phyloP scores from a whole-genome alignment of 2,797 vertebrate genomes.

The Sparidentex hasta region DNA sequence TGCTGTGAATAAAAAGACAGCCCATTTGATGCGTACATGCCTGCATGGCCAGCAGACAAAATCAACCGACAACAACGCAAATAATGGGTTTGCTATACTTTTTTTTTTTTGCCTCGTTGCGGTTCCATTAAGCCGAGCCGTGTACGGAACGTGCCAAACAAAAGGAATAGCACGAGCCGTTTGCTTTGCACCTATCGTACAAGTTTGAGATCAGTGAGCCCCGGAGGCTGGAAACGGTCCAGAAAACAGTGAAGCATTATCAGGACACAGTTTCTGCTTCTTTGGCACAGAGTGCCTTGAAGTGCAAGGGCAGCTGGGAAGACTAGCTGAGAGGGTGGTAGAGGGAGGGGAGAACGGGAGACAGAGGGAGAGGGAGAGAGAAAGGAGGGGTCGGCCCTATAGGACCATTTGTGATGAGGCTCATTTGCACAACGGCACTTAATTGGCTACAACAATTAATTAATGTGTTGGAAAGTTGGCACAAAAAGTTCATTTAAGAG shows the following conservation, averaged over 20 bases:
- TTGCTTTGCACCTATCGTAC: conserved; percentile 70
- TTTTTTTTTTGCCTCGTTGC: conserved; percentile 47
- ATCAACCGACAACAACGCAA: conserved; percentile 51
- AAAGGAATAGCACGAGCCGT: conserved; percentile 53
- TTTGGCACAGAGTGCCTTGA: conserved; percentile 79
- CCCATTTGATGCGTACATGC: conserved; percentile 55
- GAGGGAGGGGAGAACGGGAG: conserved; percentile 67
- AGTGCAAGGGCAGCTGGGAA: conserved; percentile 85
- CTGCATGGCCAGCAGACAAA: conserved; percentile 49
- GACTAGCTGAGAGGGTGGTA: conserved; percentile 69
- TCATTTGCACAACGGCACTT: conserved; percentile 99
- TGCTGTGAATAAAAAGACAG: conserved; percentile 67
- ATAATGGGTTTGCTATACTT: conserved; percentile 53
- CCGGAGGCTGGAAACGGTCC: conserved; percentile 73
- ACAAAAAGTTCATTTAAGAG: conserved; percentile 92
- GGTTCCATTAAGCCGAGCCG: conserved; percentile 47
- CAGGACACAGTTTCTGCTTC: conserved; percentile 82
- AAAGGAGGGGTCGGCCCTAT: conserved; percentile 87
- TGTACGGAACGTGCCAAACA: conserved; percentile 45
- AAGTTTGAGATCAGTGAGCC: conserved; percentile 74
- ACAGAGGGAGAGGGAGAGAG: conserved; percentile 69
- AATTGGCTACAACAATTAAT: conserved; percentile 99
- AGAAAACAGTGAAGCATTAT: conserved; percentile 80
- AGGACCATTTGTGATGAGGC: conserved; percentile 98
- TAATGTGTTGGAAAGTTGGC: conserved; percentile 99